These are phyloP conservation scores for Lordiphosa fenestrarum DNA, from an alignment of 2,888 invertebrate genomes.

Conservation along the genomic window DNA sequence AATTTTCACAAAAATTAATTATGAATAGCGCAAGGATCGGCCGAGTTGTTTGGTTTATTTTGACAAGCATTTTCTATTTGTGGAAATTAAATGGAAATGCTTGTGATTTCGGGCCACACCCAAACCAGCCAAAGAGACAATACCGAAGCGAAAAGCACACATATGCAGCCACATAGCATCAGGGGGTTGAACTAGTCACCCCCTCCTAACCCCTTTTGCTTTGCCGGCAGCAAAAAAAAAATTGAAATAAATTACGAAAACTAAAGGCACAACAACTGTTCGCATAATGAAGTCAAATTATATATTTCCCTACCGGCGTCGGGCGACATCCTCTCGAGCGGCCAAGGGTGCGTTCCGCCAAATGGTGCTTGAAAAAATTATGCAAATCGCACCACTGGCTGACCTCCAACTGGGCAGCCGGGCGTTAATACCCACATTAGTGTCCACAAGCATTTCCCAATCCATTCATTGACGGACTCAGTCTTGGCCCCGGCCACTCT, in stretches of 20 bases:
- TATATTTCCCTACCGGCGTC: constrained; percentile 53
- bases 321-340: constrained; percentile 46
- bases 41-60: constrained; percentile 50
- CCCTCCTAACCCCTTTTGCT: constrained; percentile 25
- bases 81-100: constrained; percentile 13
- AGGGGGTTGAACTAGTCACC: not conserved
- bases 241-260: constrained; percentile 79
- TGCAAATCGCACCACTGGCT: constrained; percentile 59
- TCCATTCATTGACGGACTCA: constrained; percentile 45
- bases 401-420: constrained; percentile 40
- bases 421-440: constrained; percentile 64
- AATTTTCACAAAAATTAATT: constrained; percentile 73
- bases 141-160: too few relatives aligned
- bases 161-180: too few relatives aligned
- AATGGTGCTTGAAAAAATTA: constrained; percentile 53
- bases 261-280: constrained; percentile 78
- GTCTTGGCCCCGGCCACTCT: constrained; percentile 5
- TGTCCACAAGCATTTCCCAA: constrained; percentile 63
- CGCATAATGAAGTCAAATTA: constrained; percentile 77
- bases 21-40: constrained; percentile 54
- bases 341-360: constrained; percentile 31
- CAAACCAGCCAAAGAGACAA: not conserved
- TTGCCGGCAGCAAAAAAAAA: constrained; percentile 28
- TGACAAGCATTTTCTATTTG: constrained; percentile 32
- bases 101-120: constrained; percentile 8